A percentile compares a stretch with the other conserved stretches of the same genome.
These are phyloP conservation scores for Amphiura filiformis DNA, from an alignment of 35 echinoderm and acorn worm genomes.

Conservation along the genomic window DNA sequence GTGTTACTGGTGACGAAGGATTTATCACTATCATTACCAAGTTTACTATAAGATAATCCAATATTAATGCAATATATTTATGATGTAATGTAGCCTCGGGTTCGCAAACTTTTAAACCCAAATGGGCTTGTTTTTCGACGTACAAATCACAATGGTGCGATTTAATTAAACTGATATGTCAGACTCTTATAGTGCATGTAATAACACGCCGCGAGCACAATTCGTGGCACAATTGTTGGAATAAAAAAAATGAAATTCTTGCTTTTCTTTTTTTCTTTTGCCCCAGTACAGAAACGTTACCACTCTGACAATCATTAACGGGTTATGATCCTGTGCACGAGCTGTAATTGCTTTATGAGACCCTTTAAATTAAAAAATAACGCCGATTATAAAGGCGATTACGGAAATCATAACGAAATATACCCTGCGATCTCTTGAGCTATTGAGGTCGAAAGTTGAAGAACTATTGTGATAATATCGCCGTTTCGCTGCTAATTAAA, in stretches of 20 bases:
- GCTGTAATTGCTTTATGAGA: not conserved
- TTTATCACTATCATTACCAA: too few relatives aligned
- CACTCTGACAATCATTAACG: not conserved
- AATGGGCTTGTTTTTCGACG: not conserved
- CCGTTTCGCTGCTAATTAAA: not conserved
- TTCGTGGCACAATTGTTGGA: slow-evolving; percentile 10
- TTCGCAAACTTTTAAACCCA: not conserved
- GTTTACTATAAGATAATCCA: not conserved
- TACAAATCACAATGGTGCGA: not conserved
- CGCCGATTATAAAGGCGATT: not conserved
- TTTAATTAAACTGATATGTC: slow-evolving; percentile 11
- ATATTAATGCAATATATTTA: not conserved
- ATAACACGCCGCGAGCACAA: not conserved
- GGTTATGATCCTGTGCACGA: slow-evolving; percentile 4
- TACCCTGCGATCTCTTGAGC: not conserved
- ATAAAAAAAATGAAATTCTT: slow-evolving; percentile 13
- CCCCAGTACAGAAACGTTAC: slow-evolving; percentile 5
- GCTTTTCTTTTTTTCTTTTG: not conserved
- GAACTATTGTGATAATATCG: not conserved
- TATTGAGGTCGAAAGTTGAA: not conserved
- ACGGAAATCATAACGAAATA: not conserved
- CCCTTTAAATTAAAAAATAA: not conserved
- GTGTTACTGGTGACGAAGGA: too few relatives aligned
- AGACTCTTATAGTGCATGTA: not conserved
- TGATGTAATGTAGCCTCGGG: not conserved